Evolutionary conservation across 2,888 invertebrate species (phyloP).

Genomic region (Melipona bicolor): DNA sequence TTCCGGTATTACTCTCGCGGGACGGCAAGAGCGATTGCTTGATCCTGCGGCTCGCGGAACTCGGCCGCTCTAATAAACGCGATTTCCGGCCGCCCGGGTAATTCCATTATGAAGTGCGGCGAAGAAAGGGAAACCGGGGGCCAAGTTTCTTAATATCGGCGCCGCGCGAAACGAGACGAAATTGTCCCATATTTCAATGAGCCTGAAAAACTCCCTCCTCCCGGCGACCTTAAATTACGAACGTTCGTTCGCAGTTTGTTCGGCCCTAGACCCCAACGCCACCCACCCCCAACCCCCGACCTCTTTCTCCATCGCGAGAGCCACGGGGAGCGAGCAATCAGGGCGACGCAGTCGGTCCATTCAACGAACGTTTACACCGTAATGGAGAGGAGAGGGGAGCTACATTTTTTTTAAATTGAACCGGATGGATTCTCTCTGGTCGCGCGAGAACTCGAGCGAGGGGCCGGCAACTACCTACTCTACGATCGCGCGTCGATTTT

Average conservation of each 20-base stretch:
- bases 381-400: not conserved
- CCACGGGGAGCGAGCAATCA: constrained; percentile 41
- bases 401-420: constrained; percentile 32
- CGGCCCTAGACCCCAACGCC: constrained; percentile 9
- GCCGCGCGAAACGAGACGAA: constrained; percentile 38
- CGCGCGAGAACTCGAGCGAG: not conserved
- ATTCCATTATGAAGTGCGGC: constrained; percentile 50
- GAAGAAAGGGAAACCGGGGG: constrained; percentile 24
- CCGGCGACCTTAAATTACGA: constrained; percentile 54
- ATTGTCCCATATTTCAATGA: constrained; percentile 56
- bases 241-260: constrained; percentile 53
- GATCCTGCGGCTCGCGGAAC: constrained; percentile 33
- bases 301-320: not conserved
- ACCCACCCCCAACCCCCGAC: not conserved
- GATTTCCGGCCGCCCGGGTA: constrained; percentile 26
- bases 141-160: constrained; percentile 56
- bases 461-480: not conserved
- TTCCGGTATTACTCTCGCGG: constrained; percentile 28
- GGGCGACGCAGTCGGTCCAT: constrained; percentile 39
- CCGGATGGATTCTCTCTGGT: not conserved
- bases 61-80: constrained; percentile 36
- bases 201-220: constrained; percentile 40
- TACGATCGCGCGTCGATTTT: constrained; percentile 7
- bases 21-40: constrained; percentile 27
- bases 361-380: constrained; percentile 26